Conservation (phyloP, 2,888 invertebrate genomes). For the Scaptomyza cyrtandrae region DNA sequence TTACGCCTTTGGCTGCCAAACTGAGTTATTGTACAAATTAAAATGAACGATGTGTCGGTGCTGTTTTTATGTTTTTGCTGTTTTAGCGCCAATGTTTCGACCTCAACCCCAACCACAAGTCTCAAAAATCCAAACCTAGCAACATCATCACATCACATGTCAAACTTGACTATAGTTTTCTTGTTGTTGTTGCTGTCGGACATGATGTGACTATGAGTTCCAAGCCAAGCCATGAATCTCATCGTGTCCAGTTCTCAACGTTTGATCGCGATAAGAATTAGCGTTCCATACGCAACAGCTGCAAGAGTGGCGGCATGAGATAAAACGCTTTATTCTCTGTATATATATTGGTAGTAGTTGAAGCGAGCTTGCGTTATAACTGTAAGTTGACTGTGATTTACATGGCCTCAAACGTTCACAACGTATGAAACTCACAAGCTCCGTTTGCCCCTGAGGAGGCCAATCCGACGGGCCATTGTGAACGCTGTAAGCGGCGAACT, state of each 20-base stretch:
- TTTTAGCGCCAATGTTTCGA: constrained; percentile 59
- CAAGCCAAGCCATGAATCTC: constrained; percentile 63
- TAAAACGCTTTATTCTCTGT: constrained; percentile 56
- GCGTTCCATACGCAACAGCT: constrained; percentile 39
- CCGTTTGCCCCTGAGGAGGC: constrained; percentile 13
- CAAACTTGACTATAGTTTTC: constrained; percentile 62
- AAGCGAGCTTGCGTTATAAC: constrained; percentile 33
- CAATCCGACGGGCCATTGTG: constrained; percentile 12
- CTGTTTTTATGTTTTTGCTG: constrained; percentile 65
- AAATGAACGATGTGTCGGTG: constrained; percentile 81
- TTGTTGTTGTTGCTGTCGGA: constrained; percentile 54
- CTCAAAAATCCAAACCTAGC: constrained; percentile 11
- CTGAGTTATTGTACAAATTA: constrained; percentile 77
- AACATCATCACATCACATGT: constrained; percentile 53
- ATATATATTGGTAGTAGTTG: constrained; percentile 55
- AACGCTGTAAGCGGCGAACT: constrained; percentile 29
- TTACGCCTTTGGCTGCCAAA: constrained; percentile 52
- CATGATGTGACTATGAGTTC: constrained; percentile 78
- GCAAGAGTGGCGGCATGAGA: constrained; percentile 65
- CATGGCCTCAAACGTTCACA: constrained; percentile 42
- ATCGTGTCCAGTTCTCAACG: constrained; percentile 62
- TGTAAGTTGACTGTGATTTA: constrained; percentile 60
- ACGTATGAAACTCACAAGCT: constrained; percentile 26
- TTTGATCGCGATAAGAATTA: constrained; percentile 76
- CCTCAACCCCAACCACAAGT: constrained; percentile 8